Conservation (phyloP, 30 jellyfish, hydroid and myxozoan genomes). For the Clytia hemisphaerica region DNA sequence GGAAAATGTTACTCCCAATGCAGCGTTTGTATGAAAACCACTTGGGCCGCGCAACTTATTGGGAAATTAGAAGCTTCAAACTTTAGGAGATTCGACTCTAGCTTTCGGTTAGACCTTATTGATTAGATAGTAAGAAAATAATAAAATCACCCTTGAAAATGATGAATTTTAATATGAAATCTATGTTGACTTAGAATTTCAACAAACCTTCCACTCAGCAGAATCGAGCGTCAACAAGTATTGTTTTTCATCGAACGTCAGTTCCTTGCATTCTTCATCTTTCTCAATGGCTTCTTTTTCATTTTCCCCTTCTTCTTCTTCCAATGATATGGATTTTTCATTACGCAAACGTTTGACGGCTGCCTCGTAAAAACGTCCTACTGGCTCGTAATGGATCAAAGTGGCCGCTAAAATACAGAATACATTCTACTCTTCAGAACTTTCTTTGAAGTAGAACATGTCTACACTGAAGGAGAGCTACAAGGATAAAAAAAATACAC, state of each 20-base stretch:
- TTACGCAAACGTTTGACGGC: constrained; percentile 61
- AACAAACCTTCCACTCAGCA: constrained; percentile 63
- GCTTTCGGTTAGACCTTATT: no score
- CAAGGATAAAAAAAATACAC: no score
- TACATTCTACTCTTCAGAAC: no score
- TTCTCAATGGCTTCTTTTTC: constrained; percentile 27
- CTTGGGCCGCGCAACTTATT: no score
- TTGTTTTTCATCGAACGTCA: constrained; percentile 58
- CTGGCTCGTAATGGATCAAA: constrained; percentile 78
- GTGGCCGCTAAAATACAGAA: no score
- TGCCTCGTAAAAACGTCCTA: constrained; percentile 97
- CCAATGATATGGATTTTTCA: constrained; percentile 51
- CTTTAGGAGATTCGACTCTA: no score
- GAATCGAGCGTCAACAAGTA: constrained; percentile 75
- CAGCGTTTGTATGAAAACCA: no score
- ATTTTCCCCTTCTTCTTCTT: constrained; percentile 41
- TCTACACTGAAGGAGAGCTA: no score
- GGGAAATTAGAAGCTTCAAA: no score
- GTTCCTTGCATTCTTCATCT: constrained; percentile 37
- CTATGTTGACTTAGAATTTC: background rate
- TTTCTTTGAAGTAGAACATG: no score
- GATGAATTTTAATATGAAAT: background rate
- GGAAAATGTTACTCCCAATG: no score
- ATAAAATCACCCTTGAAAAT: background rate
- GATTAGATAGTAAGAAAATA: background rate